Percentiles rank a stretch among this genome's conserved stretches.
Evolutionary conservation across 2,797 vertebrate species (phyloP).

Genomic region (Clarias pachynema): DNA sequence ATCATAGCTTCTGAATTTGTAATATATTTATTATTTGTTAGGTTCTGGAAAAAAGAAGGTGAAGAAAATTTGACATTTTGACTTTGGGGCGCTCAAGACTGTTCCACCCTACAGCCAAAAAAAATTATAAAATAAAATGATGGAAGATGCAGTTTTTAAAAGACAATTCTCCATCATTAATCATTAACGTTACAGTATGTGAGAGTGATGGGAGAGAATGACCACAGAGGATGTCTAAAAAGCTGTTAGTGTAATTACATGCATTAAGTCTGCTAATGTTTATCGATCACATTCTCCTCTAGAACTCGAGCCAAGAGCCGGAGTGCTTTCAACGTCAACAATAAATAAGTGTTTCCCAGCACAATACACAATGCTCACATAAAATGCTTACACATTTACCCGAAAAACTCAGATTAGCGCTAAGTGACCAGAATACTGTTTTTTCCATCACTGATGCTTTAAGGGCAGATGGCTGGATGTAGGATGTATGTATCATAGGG

Average conservation of each 20-base stretch:
- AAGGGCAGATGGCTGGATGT: neutral
- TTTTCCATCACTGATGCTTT: neutral
- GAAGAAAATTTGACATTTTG: neutral
- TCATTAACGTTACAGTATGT: neutral
- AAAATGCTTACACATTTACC: neutral
- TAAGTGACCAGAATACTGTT: neutral
- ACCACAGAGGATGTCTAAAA: neutral
- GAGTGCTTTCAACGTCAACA: constrained; percentile 43
- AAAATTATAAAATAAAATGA: neutral
- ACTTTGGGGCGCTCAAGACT: neutral
- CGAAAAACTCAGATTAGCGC: neutral
- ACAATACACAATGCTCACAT: neutral
- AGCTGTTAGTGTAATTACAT: constrained; percentile 18
- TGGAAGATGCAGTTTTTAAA: neutral
- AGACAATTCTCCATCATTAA: neutral
- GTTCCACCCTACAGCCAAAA: neutral
- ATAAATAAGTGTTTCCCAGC: neutral
- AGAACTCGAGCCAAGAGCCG: constrained; percentile 52
- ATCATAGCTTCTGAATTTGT: neutral
- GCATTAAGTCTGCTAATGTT: constrained; percentile 64
- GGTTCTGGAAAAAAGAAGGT: neutral
- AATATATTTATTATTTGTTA: neutral
- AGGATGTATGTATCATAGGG: neutral
- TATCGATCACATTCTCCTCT: constrained; percentile 68
- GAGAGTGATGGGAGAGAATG: neutral